These are phyloP conservation scores for Poecile atricapillus DNA, from an alignment of 2,113 vertebrate species.

Conservation along the genomic window DNA sequence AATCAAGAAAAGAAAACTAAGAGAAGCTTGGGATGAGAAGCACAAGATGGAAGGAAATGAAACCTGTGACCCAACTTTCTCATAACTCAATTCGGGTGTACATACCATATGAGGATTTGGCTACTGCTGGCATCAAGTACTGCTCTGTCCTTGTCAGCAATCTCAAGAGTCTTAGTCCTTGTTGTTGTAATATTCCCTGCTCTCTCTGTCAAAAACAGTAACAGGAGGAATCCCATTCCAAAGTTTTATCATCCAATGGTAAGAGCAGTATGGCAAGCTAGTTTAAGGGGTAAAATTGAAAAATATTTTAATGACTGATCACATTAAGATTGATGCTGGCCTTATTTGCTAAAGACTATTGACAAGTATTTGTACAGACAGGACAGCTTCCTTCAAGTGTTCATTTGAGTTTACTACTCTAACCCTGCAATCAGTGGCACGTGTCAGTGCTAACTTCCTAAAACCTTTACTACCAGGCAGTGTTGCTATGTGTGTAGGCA, in stretches of 20 bases:
- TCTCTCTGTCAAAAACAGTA: background rate
- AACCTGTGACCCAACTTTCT: background rate
- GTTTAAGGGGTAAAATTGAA: background rate
- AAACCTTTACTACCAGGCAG: background rate
- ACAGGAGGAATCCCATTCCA: background rate
- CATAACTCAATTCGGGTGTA: background rate
- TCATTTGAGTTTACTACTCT: background rate
- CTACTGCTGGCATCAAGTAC: background rate
- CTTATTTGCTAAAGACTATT: background rate
- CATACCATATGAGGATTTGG: background rate
- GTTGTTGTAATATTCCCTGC: background rate
- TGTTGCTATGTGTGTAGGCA: background rate
- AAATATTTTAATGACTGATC: background rate
- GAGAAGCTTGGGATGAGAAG: background rate
- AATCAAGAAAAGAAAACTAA: background rate
- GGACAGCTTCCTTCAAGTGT: background rate
- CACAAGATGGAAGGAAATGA: background rate
- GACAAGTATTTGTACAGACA: background rate
- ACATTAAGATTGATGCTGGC: background rate
- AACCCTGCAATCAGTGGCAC: background rate
- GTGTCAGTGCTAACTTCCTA: background rate
- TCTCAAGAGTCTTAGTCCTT: background rate
- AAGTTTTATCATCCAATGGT: rapidly evolving
- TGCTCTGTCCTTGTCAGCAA: background rate
- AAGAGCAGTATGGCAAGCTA: background rate